A percentile compares a stretch with the other conserved stretches of the same genome.
Evolutionary conservation across 2,113 vertebrate genomes (phyloP).

Genomic region (Oplegnathus fasciatus): DNA sequence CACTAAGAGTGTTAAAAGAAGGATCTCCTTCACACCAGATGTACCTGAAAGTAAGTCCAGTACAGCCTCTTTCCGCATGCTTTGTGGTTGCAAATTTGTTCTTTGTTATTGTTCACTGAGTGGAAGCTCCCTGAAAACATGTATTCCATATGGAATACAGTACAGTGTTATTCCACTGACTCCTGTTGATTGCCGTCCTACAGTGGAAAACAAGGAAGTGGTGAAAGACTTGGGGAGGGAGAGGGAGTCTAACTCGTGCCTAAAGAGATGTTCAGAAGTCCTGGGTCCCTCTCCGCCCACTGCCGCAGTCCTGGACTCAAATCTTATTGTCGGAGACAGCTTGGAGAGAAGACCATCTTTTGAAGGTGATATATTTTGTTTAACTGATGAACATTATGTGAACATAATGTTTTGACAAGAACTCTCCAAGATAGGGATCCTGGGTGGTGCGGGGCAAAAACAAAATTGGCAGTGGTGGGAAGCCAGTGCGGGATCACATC

Average conservation of each 20-base stretch:
- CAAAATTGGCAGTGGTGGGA: neutral
- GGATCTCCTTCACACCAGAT: conserved; percentile 94
- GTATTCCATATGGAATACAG: conserved; percentile 30
- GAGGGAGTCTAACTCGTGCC: conserved; percentile 83
- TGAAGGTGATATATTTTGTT: conserved; percentile 84
- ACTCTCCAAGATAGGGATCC: neutral
- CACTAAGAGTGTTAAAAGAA: conserved; percentile 87
- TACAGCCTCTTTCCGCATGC: neutral
- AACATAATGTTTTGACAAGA: neutral
- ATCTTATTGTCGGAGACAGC: conserved; percentile 84
- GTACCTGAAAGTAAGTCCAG: conserved; percentile 87
- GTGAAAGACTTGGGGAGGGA: conserved; percentile 66
- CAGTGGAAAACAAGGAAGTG: conserved; percentile 79
- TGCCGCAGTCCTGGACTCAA: conserved; percentile 82
- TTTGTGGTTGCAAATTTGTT: conserved; percentile 21
- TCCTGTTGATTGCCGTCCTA: conserved; percentile 65
- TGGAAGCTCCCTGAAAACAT: conserved; percentile 22
- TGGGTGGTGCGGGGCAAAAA: neutral
- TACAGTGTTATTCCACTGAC: conserved; percentile 63
- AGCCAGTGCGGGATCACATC: neutral
- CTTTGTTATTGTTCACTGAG: conserved; percentile 60
- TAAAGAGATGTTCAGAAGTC: conserved; percentile 87
- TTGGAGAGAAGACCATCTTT: conserved; percentile 84
- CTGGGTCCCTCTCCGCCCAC: conserved; percentile 84
- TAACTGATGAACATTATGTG: neutral